A percentile compares a stretch with the other conserved stretches of the same genome.
Conservation (phyloP, 2,113 vertebrate species). For the Acinonyx jubatus region DNA sequence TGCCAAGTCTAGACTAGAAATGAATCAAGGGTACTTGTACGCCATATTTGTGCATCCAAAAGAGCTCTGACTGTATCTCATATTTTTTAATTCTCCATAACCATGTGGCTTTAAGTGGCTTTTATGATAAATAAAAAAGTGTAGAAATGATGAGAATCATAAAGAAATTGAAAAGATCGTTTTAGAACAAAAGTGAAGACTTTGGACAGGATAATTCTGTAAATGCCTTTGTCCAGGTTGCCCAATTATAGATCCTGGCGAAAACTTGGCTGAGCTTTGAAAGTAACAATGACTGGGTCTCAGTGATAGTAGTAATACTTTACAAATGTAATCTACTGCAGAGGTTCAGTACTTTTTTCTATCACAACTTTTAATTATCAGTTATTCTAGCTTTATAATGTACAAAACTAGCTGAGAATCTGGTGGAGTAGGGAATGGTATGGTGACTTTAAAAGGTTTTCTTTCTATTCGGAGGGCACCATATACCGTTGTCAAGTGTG, state of each 20-base stretch:
- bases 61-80: not conserved
- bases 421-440: not conserved
- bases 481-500: not conserved
- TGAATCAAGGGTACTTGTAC: conserved; percentile 33
- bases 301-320: not conserved
- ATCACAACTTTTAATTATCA: not conserved
- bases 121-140: conserved; percentile 50
- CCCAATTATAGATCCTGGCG: not conserved
- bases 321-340: not conserved
- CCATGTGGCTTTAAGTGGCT: conserved; percentile 19
- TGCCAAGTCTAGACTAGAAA: conserved; percentile 36
- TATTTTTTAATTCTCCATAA: conserved; percentile 41
- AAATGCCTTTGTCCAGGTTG: not conserved
- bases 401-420: conserved; percentile 29
- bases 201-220: not conserved
- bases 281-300: not conserved
- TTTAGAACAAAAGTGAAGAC: conserved; percentile 27
- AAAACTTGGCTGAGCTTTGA: conserved; percentile 25
- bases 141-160: conserved; percentile 35
- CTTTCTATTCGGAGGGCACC: not conserved
- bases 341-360: not conserved
- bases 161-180: not conserved
- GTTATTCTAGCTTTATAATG: not conserved
- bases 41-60: conserved; percentile 35
- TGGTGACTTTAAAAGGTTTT: not conserved